phyloP scores from a whole-genome alignment of 1,140 invertebrate genomes.

The Campodea augens region DNA sequence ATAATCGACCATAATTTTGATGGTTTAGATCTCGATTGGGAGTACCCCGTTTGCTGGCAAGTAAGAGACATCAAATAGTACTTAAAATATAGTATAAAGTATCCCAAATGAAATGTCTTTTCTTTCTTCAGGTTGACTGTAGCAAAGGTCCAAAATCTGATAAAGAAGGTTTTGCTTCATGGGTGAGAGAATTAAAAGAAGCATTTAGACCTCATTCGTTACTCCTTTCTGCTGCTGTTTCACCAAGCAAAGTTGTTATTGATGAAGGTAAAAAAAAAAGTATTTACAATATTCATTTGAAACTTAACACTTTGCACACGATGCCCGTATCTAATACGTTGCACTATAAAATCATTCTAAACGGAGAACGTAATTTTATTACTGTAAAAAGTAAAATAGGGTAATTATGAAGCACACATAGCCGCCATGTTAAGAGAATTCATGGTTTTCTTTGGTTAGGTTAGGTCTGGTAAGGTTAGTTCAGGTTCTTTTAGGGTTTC shows the following conservation, averaged over 20 bases:
- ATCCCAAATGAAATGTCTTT: neutral
- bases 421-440: too few species aligned
- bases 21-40: conserved; percentile 42
- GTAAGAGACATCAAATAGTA: conserved; percentile 22
- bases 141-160: conserved; percentile 51
- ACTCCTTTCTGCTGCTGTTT: conserved; percentile 60
- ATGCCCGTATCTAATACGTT: too few species aligned
- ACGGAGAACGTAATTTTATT: too few species aligned
- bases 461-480: too few species aligned
- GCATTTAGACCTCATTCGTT: conserved; percentile 49
- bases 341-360: too few species aligned
- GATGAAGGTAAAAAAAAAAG: conserved; percentile 27
- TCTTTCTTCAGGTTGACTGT: conserved; percentile 41
- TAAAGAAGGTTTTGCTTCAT: conserved; percentile 46
- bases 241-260: conserved; percentile 59
- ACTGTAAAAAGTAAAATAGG: too few species aligned
- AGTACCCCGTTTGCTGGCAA: conserved; percentile 50
- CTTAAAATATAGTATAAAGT: neutral
- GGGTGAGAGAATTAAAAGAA: conserved; percentile 46
- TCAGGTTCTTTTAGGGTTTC: too few species aligned
- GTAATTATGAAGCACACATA: too few species aligned
- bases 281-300: too few species aligned
- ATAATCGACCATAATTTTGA: conserved; percentile 36
- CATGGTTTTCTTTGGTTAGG: too few species aligned
- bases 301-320: too few species aligned